These are phyloP conservation scores for Varanus salvator DNA, from an alignment of 2,113 vertebrate species.

Conservation along the genomic window DNA sequence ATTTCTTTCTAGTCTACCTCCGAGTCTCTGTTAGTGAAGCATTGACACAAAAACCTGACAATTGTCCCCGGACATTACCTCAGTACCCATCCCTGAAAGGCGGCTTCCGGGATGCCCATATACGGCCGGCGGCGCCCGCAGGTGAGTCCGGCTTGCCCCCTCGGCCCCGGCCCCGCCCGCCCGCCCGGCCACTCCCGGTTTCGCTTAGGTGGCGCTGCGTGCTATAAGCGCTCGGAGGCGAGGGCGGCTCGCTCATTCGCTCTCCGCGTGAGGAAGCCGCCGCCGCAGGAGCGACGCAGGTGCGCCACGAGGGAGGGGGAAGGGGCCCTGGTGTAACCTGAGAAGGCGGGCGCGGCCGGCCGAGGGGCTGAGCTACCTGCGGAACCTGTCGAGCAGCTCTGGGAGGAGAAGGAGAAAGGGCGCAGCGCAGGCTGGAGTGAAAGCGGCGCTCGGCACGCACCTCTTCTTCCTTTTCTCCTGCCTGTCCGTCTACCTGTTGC, in stretches of 20 bases:
- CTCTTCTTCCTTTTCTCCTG: rapidly evolving
- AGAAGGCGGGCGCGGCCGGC: conserved; percentile 37
- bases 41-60: too few relatives aligned
- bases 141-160: not conserved
- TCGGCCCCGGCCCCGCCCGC: rapidly evolving
- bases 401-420: not conserved
- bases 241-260: not conserved
- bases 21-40: too few relatives aligned
- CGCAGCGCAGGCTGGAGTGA: rapidly evolving
- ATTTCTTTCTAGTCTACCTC: too few relatives aligned
- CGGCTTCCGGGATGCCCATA: rapidly evolving
- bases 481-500: not conserved
- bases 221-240: not conserved
- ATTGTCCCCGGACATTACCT: not conserved
- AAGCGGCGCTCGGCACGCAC: too few relatives aligned
- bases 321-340: conserved; percentile 59
- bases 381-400: conserved; percentile 66
- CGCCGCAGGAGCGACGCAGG: not conserved
- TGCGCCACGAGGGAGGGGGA: not conserved
- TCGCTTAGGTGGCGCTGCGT: conserved; percentile 39
- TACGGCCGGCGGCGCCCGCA: not conserved
- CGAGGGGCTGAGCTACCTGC: conserved; percentile 48
- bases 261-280: not conserved
- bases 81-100: not conserved
- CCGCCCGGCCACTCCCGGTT: conserved; percentile 40